phyloP scores from a whole-genome alignment of 2,797 vertebrate genomes.

The Sardinella longiceps region DNA sequence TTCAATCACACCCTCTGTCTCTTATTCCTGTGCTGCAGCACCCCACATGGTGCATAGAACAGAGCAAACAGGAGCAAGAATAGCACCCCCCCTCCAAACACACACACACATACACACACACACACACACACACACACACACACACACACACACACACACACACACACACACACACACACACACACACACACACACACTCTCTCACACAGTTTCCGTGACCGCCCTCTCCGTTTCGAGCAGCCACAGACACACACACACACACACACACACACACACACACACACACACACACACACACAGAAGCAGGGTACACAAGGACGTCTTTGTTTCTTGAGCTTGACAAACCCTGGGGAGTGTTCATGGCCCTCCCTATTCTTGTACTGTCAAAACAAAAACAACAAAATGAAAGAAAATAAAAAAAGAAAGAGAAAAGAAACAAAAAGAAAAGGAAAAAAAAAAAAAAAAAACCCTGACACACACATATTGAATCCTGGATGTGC shows the following conservation, averaged over 20 bases:
- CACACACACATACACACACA: background rate
- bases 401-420: too few relatives aligned
- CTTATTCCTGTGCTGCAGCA: background rate
- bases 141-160: too few relatives aligned
- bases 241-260: background rate
- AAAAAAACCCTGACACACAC: background rate
- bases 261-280: background rate
- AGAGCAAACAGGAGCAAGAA: background rate
- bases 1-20: background rate
- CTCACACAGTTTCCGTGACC: too few relatives aligned
- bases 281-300: too few relatives aligned
- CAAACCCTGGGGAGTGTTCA: background rate
- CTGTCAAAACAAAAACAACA: constrained; percentile 17
- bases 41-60: too few relatives aligned
- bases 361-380: constrained; percentile 11
- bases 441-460: background rate
- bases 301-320: background rate
- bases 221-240: background rate
- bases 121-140: too few relatives aligned
- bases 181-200: too few relatives aligned
- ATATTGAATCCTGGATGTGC: background rate
- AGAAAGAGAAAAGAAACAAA: background rate
- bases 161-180: too few relatives aligned
- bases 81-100: background rate
- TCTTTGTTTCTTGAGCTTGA: constrained; percentile 13